Evolutionary conservation across 1,140 invertebrate genomes (phyloP), one percentile per base, ranked within the genome.

Genomic region (Ptiloglossa arizonensis): DNA sequence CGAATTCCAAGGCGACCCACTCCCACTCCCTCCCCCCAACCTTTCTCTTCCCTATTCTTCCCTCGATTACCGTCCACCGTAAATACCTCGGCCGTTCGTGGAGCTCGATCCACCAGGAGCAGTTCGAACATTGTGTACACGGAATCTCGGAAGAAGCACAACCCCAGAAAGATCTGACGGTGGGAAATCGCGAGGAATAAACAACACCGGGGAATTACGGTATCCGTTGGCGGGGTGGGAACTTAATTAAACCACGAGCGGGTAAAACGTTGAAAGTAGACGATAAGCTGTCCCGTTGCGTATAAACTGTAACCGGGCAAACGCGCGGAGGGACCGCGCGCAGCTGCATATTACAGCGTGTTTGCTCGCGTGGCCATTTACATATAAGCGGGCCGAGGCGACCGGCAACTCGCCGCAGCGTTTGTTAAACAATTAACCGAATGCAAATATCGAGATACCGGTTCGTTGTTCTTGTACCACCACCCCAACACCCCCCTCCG

Each of bases 341-440:
- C 35, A 6, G 22, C 11, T 48, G 46, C 24, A 73, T 73, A 63
- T 63, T 63, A 73, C 70, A 50, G 4, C 17, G 29, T 72, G 41
- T 72, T 72, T 62, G 54, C 29, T 9, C 41, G 44, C 22, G n/a
- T n/a, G 70, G 35, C 6, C 70, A 73, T 73, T 73, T 72, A 38
- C 32, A 60, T 38, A 8, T 44, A 22, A 29, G 1, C 19, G 19
- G 8, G 57, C 6, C 32, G 19, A 57, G 5, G 27, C 54, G 1
- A 54, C 1, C 52, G 24, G 9, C n/a, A 8, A n/a, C 48, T 57
- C 27, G 54, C 27, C 27, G 44, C n/a, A 5, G 9, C 27, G 60
- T 74, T 66, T 27, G 48, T 74, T 54, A 50, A 74, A 66, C 64
- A 74, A 74, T 74, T 66, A 66, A 56, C 35, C 60, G 50, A 54